Evolutionary conservation across 2,888 invertebrate genomes (phyloP), one percentile per base, ranked within the genome.

Genomic region (Ophraella communa): DNA sequence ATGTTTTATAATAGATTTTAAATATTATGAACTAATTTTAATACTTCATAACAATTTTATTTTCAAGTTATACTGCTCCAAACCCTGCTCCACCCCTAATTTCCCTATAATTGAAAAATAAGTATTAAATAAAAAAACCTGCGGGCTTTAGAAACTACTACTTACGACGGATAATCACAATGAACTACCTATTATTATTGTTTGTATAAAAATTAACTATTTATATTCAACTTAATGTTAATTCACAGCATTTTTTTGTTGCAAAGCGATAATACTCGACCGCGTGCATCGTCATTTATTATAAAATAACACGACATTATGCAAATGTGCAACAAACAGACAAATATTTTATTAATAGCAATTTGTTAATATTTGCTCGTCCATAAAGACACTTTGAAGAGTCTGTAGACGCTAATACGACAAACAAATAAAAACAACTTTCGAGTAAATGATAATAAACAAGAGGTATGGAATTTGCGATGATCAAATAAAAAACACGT

Each of bases 401-500:
- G 44, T 42, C 39, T 42, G 30, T 30, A 14, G 56, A 18, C 30
- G 18, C 30, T 59, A 59, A 59, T 54, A 59, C 14, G 23, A 17
- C 33, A 20, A 17, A 57, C 57, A 59, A 59, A 59, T 51, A 35
- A 59, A 59, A 59, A 59, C 51, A 59, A 51, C 59, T 39, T 49
- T 51, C 49, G 24, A 59, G 51, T 59, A 59, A 49, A 59, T 59
- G 59, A 59, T 59, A 51, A 51, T 51, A 59, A 59, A 59, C 51
- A 49, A 59, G 42, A 59, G 42, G 39, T 51, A 49, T 44, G 59
- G 59, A 59, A 59, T 59, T 59, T 59, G n/a, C n/a, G 39, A 59
- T 59, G 59, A 59, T 51, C 59, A 51, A 59, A 59, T 51, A 59
- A 59, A 59, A 59, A 59, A 59, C 49, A 59, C 8, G 45, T 45